These are phyloP conservation scores for Eilema caniola DNA, from an alignment of 2,888 invertebrate species.

Conservation along the genomic window DNA sequence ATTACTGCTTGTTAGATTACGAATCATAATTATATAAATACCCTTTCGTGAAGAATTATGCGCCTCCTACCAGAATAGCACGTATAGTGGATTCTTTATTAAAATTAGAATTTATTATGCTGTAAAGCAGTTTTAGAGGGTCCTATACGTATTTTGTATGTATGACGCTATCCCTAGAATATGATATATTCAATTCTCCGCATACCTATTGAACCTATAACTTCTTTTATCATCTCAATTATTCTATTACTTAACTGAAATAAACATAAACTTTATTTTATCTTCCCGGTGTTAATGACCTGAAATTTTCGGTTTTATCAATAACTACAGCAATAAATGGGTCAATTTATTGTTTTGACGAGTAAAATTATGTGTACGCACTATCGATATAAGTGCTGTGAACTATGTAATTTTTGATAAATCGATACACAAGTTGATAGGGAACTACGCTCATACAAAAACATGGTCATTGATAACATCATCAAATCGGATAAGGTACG, in stretches of 20 bases:
- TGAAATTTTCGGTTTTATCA: conserved; percentile 74
- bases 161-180: too few species aligned
- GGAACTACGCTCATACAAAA: background rate
- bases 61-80: too few species aligned
- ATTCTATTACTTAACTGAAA: conserved; percentile 4
- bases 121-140: too few species aligned
- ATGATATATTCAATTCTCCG: background rate
- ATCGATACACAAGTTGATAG: conserved; percentile 35
- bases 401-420: conserved; percentile 63
- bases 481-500: background rate
- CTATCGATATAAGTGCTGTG: conserved; percentile 58
- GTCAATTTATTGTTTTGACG: conserved; percentile 75
- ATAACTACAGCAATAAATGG: conserved; percentile 77
- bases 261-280: conserved; percentile 49
- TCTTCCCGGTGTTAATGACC: conserved; percentile 76
- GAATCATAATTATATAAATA: too few species aligned
- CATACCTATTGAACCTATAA: background rate
- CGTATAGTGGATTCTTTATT: too few species aligned
- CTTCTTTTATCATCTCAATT: background rate
- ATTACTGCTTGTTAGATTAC: too few species aligned
- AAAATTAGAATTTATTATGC: too few species aligned
- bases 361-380: conserved; percentile 67
- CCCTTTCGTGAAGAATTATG: too few species aligned
- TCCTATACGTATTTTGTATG: too few species aligned
- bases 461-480: background rate